A percentile compares a stretch with the other conserved stretches of the same genome.
Conservation (phyloP, 2,797 vertebrate species). For the Eulemur albifrons region DNA sequence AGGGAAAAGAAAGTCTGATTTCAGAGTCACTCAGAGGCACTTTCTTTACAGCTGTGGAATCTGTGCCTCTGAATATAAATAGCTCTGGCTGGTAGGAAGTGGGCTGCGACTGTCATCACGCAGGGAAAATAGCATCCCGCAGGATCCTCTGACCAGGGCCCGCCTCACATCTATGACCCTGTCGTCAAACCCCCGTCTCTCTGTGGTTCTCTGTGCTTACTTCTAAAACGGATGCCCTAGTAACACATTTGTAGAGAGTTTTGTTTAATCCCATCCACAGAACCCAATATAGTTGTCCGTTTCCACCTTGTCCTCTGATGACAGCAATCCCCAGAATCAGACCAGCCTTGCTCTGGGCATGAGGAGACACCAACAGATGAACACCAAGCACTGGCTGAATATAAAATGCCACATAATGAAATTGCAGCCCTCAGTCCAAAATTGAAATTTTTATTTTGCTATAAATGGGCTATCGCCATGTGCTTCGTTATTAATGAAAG, state of each 20-base stretch:
- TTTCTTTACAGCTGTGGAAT: conserved; percentile 65
- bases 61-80: conserved; percentile 60
- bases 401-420: background rate
- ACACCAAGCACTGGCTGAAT: background rate
- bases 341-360: background rate
- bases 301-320: background rate
- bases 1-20: conserved; percentile 53
- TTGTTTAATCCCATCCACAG: background rate
- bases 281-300: background rate
- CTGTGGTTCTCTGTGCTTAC: background rate
- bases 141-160: background rate
- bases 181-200: background rate
- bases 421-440: conserved; percentile 35
- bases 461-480: conserved; percentile 70
- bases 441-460: conserved; percentile 67
- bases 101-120: background rate
- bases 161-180: background rate
- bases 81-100: conserved; percentile 37
- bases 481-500: conserved; percentile 82
- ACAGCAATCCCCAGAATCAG: background rate
- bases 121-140: conserved; percentile 19
- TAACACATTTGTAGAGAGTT: background rate
- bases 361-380: background rate
- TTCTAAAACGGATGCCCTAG: background rate
- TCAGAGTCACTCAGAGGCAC: conserved; percentile 11